A percentile compares a stretch with the other conserved stretches of the same genome.
Conservation (phyloP, 2,888 invertebrate genomes). For the Drosophila merina region DNA sequence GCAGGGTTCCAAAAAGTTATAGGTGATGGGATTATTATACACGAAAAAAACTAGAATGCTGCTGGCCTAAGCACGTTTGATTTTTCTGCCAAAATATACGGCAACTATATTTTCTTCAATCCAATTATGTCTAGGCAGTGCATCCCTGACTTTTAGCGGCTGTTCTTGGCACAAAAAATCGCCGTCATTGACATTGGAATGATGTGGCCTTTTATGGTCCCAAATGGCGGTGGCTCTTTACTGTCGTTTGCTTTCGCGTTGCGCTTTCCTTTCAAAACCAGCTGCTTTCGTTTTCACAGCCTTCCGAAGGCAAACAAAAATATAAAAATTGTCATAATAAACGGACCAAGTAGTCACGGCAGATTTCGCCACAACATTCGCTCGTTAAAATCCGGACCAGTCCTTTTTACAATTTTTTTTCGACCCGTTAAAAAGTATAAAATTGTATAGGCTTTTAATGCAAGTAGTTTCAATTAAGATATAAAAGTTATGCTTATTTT, state of each 20-base stretch:
- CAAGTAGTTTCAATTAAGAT: conserved; percentile 70
- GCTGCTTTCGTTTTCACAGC: conserved; percentile 63
- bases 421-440: conserved; percentile 36
- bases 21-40: neutral
- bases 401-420: conserved; percentile 26
- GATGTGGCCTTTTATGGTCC: conserved; percentile 66
- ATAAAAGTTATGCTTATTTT: conserved; percentile 60
- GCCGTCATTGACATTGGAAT: conserved; percentile 70
- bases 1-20: conserved; percentile 10
- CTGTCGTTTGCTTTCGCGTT: conserved; percentile 10
- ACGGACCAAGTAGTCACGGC: conserved; percentile 46
- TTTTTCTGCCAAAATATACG: neutral
- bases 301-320: conserved; percentile 59
- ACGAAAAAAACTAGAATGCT: neutral
- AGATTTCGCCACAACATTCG: conserved; percentile 49
- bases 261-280: conserved; percentile 28
- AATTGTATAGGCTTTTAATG: conserved; percentile 55
- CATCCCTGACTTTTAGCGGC: conserved; percentile 9
- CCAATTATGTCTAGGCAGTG: neutral
- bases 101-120: too few relatives aligned
- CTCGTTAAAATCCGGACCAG: conserved; percentile 67
- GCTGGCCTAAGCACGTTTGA: neutral
- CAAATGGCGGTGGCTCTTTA: conserved; percentile 60
- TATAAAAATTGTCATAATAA: conserved; percentile 68
- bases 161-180: conserved; percentile 21